phyloP scores from a whole-genome alignment of 23 tunicate genomes.

The Styela plicata region DNA sequence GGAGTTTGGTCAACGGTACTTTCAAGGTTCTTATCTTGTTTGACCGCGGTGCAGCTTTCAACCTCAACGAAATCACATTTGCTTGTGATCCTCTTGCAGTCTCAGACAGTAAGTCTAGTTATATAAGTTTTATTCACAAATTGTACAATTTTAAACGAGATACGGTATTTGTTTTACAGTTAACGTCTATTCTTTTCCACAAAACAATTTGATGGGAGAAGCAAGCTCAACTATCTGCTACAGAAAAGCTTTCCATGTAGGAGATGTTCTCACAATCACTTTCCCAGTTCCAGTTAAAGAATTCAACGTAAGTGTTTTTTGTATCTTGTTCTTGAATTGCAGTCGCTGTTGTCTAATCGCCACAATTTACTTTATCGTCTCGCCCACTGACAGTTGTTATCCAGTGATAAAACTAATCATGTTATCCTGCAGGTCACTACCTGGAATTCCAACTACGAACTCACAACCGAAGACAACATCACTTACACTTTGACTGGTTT shows the following conservation, averaged over 20 bases:
- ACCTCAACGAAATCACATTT: not conserved
- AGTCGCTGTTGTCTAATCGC: too few species aligned
- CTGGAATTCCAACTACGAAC: conserved; percentile 1
- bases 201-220: conserved; percentile 21
- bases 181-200: conserved; percentile 29
- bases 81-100: conserved; percentile 14
- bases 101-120: not conserved
- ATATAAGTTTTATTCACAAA: not conserved
- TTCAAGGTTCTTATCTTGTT: conserved; percentile 10
- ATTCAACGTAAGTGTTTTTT: conserved; percentile 19
- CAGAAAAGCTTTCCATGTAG: conserved; percentile 18
- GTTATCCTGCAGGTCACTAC: conserved; percentile 15
- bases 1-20: conserved; percentile 12
- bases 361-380: too few species aligned
- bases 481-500: conserved; percentile 16
- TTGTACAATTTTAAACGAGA: not conserved
- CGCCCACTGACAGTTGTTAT: too few species aligned
- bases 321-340: too few species aligned
- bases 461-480: not conserved
- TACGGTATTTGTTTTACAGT: not conserved
- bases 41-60: conserved; percentile 8
- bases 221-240: conserved; percentile 18
- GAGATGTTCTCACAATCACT: conserved; percentile 28
- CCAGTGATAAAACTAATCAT: not conserved
- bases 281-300: conserved; percentile 13